phyloP scores from a whole-genome alignment of 2,797 vertebrate species.

The Cossypha niveicapilla region DNA sequence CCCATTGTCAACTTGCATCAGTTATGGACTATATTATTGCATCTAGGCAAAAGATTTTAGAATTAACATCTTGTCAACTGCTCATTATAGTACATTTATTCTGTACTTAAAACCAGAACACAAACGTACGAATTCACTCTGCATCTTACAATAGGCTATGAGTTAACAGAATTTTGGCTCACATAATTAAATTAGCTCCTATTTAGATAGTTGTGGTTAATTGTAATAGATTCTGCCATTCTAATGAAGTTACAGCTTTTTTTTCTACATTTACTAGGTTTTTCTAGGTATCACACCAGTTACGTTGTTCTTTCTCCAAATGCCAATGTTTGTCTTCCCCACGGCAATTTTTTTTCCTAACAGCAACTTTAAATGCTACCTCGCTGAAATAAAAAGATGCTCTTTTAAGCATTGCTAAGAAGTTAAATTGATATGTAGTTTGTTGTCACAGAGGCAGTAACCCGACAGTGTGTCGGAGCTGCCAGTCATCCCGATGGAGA shows the following conservation, averaged over 20 bases:
- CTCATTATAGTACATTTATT: constrained; percentile 69
- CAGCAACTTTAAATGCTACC: constrained; percentile 56
- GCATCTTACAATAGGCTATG: constrained; percentile 54
- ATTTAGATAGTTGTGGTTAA: constrained; percentile 63
- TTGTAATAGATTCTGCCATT: constrained; percentile 97
- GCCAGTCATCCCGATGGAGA: constrained; percentile 67
- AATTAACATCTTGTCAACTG: constrained; percentile 72
- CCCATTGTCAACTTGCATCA: constrained; percentile 99
- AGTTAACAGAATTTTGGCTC: constrained; percentile 73
- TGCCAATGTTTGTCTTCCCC: constrained; percentile 63
- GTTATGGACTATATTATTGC: constrained; percentile 68
- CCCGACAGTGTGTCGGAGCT: constrained; percentile 19
- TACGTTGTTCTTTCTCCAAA: constrained; percentile 63
- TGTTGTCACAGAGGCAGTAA: constrained; percentile 51
- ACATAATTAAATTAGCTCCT: constrained; percentile 54
- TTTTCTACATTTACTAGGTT: constrained; percentile 60
- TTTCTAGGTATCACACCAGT: constrained; percentile 63
- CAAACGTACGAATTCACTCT: constrained; percentile 56
- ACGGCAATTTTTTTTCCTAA: constrained; percentile 49
- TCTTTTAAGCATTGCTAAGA: constrained; percentile 59
- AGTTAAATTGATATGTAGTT: constrained; percentile 64
- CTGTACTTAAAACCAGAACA: constrained; percentile 68
- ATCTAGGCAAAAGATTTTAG: constrained; percentile 73
- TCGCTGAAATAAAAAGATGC: constrained; percentile 63
- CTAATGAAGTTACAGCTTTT: constrained; percentile 73